Percentiles rank a stretch among this genome's conserved stretches.
Conservation (phyloP, 2,888 invertebrate genomes). For the Agriopis aurantiaria region DNA sequence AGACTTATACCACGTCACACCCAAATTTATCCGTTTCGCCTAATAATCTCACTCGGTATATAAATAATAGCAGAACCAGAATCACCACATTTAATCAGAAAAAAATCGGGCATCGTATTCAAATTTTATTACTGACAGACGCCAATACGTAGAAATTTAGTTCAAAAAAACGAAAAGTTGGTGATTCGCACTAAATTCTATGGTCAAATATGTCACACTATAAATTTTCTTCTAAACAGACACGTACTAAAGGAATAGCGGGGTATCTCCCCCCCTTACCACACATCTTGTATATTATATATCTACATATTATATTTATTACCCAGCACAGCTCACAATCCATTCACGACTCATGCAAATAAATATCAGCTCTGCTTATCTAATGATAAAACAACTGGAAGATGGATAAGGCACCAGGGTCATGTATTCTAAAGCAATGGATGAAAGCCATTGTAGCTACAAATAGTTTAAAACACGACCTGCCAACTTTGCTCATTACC, state of each 20-base stretch:
- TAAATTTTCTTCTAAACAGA: neutral
- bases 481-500: neutral
- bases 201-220: too few relatives aligned
- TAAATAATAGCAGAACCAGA: too few relatives aligned
- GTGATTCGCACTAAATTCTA: too few relatives aligned
- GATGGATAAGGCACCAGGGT: constrained; percentile 75
- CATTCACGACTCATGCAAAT: constrained; percentile 46
- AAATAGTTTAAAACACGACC: neutral
- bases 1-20: too few relatives aligned
- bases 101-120: too few relatives aligned
- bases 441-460: constrained; percentile 18
- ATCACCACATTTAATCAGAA: too few relatives aligned
- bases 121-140: too few relatives aligned
- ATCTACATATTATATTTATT: neutral
- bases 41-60: too few relatives aligned
- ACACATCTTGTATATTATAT: neutral
- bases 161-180: too few relatives aligned
- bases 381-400: constrained; percentile 58
- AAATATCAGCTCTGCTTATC: constrained; percentile 48
- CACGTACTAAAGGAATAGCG: neutral
- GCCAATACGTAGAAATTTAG: too few relatives aligned
- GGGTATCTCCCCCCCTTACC: neutral
- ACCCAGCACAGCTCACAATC: constrained; percentile 24
- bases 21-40: too few relatives aligned
- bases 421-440: constrained; percentile 42